Conservation (phyloP, 2,113 vertebrate species). For the Tachycineta bicolor region DNA sequence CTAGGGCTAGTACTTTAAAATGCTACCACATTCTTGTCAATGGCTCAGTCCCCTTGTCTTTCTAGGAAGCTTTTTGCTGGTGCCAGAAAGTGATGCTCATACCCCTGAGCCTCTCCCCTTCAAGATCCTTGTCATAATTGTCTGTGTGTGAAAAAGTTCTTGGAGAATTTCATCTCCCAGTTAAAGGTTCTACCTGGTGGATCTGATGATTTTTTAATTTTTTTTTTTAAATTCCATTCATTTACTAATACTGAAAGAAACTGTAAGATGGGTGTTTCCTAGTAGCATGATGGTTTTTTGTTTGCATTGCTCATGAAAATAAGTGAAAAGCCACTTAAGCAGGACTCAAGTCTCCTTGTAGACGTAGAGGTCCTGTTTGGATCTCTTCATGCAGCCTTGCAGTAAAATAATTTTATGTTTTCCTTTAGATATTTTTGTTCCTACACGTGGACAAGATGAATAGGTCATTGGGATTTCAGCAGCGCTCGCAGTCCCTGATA, state of each 20-base stretch:
- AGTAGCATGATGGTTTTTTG: not conserved
- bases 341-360: not conserved
- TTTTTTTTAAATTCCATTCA: not conserved
- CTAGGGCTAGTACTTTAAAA: not conserved
- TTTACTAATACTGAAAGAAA: not conserved
- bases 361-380: not conserved
- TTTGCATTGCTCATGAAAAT: not conserved
- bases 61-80: not conserved
- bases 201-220: not conserved
- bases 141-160: not conserved
- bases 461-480: not conserved
- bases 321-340: not conserved
- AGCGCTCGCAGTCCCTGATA: not conserved
- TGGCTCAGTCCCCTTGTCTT: not conserved
- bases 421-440: not conserved
- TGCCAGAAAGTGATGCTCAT: not conserved
- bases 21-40: not conserved
- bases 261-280: rapidly evolving
- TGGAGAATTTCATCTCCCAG: not conserved
- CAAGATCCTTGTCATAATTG: not conserved
- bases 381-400: not conserved
- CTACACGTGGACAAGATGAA: not conserved
- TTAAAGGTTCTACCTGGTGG: not conserved
- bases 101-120: not conserved
- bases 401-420: not conserved